phyloP scores from a whole-genome alignment of 2,797 vertebrate species.

The Acrossocheilus fasciatus region DNA sequence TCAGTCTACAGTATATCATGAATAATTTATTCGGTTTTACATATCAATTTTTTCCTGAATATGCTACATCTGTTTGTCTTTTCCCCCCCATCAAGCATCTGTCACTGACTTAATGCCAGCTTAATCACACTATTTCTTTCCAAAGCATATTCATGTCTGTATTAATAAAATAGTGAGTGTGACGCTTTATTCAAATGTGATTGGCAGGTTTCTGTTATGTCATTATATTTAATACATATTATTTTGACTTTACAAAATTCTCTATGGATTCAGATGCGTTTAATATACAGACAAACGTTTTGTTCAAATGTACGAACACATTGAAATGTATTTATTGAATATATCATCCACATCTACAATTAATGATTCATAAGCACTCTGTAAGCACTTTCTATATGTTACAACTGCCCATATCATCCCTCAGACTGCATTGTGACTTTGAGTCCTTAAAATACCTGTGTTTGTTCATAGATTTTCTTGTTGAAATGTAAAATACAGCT shows the following conservation, averaged over 20 bases:
- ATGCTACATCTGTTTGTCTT: neutral
- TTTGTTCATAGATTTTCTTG: neutral
- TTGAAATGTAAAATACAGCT: conserved; percentile 3
- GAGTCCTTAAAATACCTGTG: neutral
- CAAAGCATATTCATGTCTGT: neutral
- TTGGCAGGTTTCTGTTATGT: neutral
- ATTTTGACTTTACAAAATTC: neutral
- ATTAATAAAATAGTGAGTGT: neutral
- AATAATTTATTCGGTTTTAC: conserved; percentile 17
- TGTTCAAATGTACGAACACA: neutral
- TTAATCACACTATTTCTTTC: neutral
- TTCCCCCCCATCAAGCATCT: neutral
- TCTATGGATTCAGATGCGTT: neutral
- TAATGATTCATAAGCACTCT: neutral
- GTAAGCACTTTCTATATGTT: neutral
- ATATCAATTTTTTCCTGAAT: neutral
- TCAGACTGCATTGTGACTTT: neutral
- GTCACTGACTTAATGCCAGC: neutral
- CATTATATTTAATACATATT: neutral
- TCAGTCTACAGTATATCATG: neutral
- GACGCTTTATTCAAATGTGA: neutral
- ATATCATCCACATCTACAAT: neutral
- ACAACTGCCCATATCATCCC: neutral
- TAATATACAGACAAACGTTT: neutral
- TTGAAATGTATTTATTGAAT: neutral